These are phyloP conservation scores for Umimayanthus kanabou DNA, from an alignment of 92 coral and sea anemone genomes.

Conservation along the genomic window DNA sequence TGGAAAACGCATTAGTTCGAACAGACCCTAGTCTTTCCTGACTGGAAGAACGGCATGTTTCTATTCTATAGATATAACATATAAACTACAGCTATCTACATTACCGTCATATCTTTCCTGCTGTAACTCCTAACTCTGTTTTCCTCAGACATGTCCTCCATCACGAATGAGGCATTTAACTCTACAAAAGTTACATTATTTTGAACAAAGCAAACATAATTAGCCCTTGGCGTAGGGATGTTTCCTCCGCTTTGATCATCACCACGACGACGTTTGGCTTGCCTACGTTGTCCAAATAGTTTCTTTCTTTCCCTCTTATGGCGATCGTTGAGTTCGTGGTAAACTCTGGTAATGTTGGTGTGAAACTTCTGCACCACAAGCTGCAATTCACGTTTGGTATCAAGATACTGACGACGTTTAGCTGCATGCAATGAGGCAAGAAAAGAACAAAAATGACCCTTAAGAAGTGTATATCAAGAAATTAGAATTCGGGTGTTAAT, in stretches of 20 bases:
- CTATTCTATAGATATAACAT: no score
- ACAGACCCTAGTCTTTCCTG: background rate
- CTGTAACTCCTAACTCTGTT: background rate
- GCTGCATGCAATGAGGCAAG: background rate
- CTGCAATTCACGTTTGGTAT: background rate
- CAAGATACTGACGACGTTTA: background rate
- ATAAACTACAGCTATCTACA: no score
- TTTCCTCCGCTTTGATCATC: background rate
- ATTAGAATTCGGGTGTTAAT: no score
- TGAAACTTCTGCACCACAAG: conserved; percentile 2
- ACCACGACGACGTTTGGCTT: background rate
- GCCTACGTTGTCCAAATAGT: background rate
- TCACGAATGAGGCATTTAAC: background rate
- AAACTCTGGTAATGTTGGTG: background rate
- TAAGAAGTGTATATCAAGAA: no score
- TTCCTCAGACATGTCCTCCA: background rate
- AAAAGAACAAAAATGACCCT: background rate
- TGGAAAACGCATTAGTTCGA: no score
- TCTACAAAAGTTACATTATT: background rate
- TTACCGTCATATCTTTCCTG: background rate
- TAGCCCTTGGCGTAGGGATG: background rate
- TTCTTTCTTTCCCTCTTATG: conserved; percentile 6
- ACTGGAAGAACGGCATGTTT: background rate
- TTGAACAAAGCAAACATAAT: background rate
- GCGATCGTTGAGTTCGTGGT: background rate